These are phyloP conservation scores for Acrocephalus scirpaceus DNA, from an alignment of 2,797 vertebrate genomes.

Conservation along the genomic window DNA sequence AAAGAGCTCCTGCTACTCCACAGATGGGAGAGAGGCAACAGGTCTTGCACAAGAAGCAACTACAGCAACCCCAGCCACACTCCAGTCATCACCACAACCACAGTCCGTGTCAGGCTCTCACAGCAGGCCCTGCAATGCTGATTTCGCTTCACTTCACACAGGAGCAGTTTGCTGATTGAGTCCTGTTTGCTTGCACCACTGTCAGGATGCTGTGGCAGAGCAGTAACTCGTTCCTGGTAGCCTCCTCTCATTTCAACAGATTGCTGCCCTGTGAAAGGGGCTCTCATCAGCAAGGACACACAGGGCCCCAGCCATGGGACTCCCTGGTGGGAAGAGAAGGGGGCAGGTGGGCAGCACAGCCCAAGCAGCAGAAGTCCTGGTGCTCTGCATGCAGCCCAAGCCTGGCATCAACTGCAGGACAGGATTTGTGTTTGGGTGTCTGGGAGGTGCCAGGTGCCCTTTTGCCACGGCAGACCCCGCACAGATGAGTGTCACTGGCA, in stretches of 20 bases:
- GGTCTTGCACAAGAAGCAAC: background rate
- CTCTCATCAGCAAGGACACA: fast-evolving
- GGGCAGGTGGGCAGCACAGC: background rate
- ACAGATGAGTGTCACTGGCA: background rate
- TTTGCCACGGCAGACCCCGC: background rate
- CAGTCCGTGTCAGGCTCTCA: background rate
- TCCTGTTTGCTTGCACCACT: background rate
- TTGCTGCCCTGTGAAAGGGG: background rate
- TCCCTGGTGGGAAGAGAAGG: background rate
- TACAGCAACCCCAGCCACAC: background rate
- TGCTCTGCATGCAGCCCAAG: background rate
- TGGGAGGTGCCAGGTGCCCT: background rate
- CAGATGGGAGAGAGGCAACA: background rate
- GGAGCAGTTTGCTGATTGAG: background rate
- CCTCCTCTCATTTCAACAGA: background rate
- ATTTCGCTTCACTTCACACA: too few relatives aligned
- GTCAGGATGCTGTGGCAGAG: background rate
- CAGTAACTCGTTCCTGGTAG: background rate
- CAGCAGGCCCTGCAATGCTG: background rate
- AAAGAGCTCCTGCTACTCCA: background rate
- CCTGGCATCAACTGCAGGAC: background rate
- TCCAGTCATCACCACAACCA: background rate
- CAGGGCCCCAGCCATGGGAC: background rate
- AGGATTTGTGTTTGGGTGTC: background rate
- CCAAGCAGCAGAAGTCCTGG: background rate